Percentiles rank a stretch among this genome's conserved stretches.
These are phyloP conservation scores for Atherinosoma microstoma DNA, from an alignment of 2,797 vertebrate species.

Conservation along the genomic window DNA sequence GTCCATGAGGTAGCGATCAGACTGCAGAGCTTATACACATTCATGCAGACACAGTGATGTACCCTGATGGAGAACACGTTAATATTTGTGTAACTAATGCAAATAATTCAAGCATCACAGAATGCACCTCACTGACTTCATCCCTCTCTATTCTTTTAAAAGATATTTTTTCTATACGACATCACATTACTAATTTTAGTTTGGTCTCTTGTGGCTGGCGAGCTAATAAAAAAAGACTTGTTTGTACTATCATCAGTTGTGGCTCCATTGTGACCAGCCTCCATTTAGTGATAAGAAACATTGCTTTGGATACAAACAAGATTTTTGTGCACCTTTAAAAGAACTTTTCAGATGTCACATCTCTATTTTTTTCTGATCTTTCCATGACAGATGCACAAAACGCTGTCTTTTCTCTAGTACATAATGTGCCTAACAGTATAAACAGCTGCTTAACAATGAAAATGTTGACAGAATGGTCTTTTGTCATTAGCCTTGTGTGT, in stretches of 20 bases:
- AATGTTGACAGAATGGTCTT: neutral
- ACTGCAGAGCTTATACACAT: slow-evolving; percentile 21
- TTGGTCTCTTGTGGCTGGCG: neutral
- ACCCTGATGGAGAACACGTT: neutral
- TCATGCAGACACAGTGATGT: slow-evolving; percentile 7
- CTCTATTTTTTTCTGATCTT: neutral
- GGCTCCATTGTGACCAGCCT: neutral
- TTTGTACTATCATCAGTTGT: neutral
- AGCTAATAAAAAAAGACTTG: slow-evolving; percentile 4
- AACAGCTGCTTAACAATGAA: neutral
- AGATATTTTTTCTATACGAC: neutral
- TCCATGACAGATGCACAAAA: neutral
- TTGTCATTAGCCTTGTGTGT: neutral
- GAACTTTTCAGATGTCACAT: neutral
- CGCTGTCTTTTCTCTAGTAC: neutral
- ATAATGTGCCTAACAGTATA: neutral
- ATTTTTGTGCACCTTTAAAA: neutral
- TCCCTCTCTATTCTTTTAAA: neutral
- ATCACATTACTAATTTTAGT: neutral
- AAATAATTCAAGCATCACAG: neutral
- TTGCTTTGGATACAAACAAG: too few species aligned
- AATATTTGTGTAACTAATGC: neutral
- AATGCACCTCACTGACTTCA: neutral
- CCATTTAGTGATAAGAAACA: neutral
- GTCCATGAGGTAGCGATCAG: slow-evolving; percentile 21